A percentile compares a stretch with the other conserved stretches of the same genome.
Evolutionary conservation across 2,888 invertebrate species (phyloP).

Genomic region (Galeopsomyia nigrocyanea): DNA sequence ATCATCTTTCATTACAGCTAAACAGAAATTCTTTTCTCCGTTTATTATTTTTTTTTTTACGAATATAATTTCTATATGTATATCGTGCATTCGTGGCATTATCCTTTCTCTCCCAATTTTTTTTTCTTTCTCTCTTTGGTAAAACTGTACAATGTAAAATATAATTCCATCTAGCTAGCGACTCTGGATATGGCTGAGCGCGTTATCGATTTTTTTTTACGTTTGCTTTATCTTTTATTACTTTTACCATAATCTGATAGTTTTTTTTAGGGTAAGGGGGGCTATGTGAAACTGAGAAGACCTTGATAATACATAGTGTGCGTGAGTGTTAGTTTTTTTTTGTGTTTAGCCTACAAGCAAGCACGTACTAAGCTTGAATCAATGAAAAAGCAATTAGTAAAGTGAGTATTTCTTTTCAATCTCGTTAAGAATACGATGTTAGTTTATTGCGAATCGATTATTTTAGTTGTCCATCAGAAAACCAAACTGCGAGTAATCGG

Average conservation of each 20-base stretch:
- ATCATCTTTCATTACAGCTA: constrained; percentile 30
- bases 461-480: too few species aligned
- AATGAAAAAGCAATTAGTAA: too few species aligned
- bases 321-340: neutral
- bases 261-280: constrained; percentile 19
- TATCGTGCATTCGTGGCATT: constrained; percentile 53
- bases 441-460: too few species aligned
- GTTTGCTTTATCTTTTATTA: constrained; percentile 41
- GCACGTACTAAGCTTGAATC: too few species aligned
- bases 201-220: constrained; percentile 48
- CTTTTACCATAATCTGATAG: constrained; percentile 29
- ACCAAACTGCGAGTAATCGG: too few species aligned
- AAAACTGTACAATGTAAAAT: constrained; percentile 67
- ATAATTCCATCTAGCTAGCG: constrained; percentile 67
- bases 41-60: constrained; percentile 26
- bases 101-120: too few species aligned
- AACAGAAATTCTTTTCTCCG: constrained; percentile 14
- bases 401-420: too few species aligned
- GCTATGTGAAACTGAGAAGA: constrained; percentile 39
- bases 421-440: too few species aligned
- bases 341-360: neutral
- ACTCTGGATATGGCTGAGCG: constrained; percentile 59
- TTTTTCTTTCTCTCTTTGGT: neutral
- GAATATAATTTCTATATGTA: constrained; percentile 58
- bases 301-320: constrained; percentile 26